Evolutionary conservation across 2,888 invertebrate genomes (phyloP).

Genomic region (Blastobasis adustella): DNA sequence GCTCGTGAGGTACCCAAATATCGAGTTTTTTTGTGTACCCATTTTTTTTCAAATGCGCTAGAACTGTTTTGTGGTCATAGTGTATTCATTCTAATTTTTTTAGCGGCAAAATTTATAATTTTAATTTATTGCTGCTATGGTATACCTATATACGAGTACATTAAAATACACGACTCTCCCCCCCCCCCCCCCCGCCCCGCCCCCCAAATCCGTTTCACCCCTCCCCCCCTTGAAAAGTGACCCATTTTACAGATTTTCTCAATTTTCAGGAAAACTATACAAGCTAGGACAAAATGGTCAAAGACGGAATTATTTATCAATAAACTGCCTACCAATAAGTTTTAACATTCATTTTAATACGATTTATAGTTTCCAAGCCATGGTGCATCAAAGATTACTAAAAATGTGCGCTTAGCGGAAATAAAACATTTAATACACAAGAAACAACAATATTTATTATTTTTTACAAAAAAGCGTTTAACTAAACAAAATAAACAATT

Average conservation of each 20-base stretch:
- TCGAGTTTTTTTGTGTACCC: too few species aligned
- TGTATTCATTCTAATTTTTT: too few species aligned
- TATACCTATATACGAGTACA: too few species aligned
- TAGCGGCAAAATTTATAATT: too few species aligned
- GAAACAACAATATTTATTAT: constrained; percentile 5
- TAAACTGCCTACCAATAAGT: constrained; percentile 8
- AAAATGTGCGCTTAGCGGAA: constrained; percentile 5
- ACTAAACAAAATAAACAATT: neutral
- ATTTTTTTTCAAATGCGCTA: too few species aligned
- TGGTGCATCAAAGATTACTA: constrained; percentile 7
- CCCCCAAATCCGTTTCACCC: constrained; percentile 4
- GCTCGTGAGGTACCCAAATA: too few species aligned
- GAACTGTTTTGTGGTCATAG: too few species aligned
- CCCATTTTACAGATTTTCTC: constrained; percentile 6
- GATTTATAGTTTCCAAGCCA: constrained; percentile 5
- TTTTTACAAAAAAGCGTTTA: constrained; percentile 5
- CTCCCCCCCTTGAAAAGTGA: constrained; percentile 5
- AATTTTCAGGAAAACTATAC: constrained; percentile 9
- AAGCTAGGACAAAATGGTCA: constrained; percentile 5
- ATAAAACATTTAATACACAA: constrained; percentile 1
- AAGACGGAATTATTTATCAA: constrained; percentile 6
- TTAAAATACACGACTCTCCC: constrained; percentile 4
- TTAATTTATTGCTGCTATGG: too few species aligned
- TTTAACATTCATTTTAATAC: constrained; percentile 5
- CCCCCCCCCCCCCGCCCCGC: constrained; percentile 1